Evolutionary conservation across 2,797 vertebrate genomes (phyloP), one percentile per base, ranked within the genome.

Genomic region (Lithobates sylvaticus): DNA sequence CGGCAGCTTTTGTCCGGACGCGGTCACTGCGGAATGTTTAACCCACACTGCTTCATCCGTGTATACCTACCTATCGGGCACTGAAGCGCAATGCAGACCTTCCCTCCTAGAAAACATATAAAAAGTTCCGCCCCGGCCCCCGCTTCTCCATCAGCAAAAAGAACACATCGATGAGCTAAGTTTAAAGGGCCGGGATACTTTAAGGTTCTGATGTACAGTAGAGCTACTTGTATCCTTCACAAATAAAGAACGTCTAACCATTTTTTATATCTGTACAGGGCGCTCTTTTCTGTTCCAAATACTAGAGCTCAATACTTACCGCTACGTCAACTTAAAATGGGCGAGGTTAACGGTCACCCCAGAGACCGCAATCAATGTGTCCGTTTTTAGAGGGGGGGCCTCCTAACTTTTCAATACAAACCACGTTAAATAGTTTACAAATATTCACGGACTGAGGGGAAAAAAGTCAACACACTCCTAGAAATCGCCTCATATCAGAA

Each of bases 31-130:
- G 27, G 76, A 85, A 85, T 85, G 76, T 47, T 67, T 54, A 36
- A 54, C 76, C 70, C 39, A 69, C 84, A 85, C 83, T 34, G 84
- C 84, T 85, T 85, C 77, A 67, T 80, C 44, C 70, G 44, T 85
- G 39, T 23, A 84, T 74, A 73, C 64, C 4, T 74, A 73, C 64
- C 4, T 1, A 88, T 78, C 0, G 87, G 91, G 94, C 88, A 91
- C 92, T 81, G 93, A 93, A 93, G 92, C 85, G 88, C 91, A 90
- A 5, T 89, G 92, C 93, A 58, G 32, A 23, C 2, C 76, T n/a
- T 61, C 68, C 76, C 83, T 29, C 1, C 1, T 26, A 18, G 16
- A 65, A 26, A 10, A 26, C 10, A 6, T 81, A 29, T 29, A 5
- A 10, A 23, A 39, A 75, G 23, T 26, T 12, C 34, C 75, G 50